Evolutionary conservation across 2,888 invertebrate species (phyloP), one percentile per base, ranked within the genome.

Genomic region (Listrodromus nycthemerus): DNA sequence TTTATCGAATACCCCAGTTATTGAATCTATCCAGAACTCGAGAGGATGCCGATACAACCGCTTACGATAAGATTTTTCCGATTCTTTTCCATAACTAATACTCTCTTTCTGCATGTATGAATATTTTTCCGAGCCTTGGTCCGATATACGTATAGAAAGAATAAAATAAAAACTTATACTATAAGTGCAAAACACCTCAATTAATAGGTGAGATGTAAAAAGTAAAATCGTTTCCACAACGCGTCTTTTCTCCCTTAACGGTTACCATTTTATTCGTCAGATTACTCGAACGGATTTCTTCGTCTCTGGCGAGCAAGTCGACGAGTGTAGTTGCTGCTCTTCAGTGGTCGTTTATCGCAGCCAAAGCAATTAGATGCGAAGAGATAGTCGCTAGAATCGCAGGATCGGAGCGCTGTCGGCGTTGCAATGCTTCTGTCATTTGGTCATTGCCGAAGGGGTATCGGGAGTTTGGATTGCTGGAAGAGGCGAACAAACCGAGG

Each of bases 321-420:
- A n/a, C 13, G 13, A 48, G 48, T 16, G 13, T n/a, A 16, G 1
- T 48, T 48, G 2, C 1, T n/a, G 50, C 41, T 45, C 41, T 45
- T 16, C 16, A 4, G 4, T 4, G 16, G n/a, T 71, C 71, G 41
- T 58, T 58, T 19, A 71, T 71, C 41, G 41, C 24, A 21, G 73
- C 30, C 45, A 55, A n/a, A 45, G 45, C 69, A 80, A 80, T 80
- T 80, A 75, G 50, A 63, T 41, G 52, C 55, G 63, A 81, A 61
- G 41, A 48, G 45, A 50, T 63, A 74, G 33, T 27, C 16, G 67
- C 8, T 13, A 48, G 58, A 27, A 55, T 45, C 21, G 52, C 27
- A 76, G 13, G 37, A 41, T 21, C 19, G 52, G 41, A 61, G 50
- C 19, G n/a, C 27, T 41, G 52, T 52, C 37, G 33, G 66, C n/a